A percentile compares a stretch with the other conserved stretches of the same genome.
Conservation (phyloP, 1,140 invertebrate species). For the Palaemon carinicauda region DNA sequence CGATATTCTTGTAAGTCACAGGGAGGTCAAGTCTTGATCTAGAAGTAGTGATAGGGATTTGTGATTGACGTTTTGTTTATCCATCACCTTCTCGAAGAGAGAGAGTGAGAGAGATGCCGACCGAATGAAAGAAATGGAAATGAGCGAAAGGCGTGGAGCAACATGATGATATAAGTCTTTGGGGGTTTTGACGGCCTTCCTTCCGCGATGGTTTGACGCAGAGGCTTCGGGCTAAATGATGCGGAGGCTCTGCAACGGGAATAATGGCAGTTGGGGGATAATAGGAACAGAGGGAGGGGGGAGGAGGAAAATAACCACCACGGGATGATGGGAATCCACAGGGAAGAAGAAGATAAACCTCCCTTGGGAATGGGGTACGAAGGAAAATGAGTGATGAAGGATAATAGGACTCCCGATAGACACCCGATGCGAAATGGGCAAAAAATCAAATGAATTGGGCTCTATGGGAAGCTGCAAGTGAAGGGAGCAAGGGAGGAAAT, state of each 20-base stretch:
- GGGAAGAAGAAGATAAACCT: neutral
- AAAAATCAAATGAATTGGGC: neutral
- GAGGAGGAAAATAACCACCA: neutral
- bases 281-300: neutral
- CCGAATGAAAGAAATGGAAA: too few relatives aligned
- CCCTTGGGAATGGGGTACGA: neutral
- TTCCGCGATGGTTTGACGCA: constrained; percentile 25
- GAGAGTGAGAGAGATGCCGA: neutral
- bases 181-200: constrained; percentile 25
- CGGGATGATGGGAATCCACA: neutral
- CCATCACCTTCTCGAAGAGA: neutral
- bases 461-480: too few relatives aligned
- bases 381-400: neutral
- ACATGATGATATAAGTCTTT: neutral
- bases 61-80: too few relatives aligned
- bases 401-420: neutral
- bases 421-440: neutral
- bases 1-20: too few relatives aligned
- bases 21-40: too few relatives aligned
- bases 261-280: neutral
- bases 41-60: too few relatives aligned
- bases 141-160: neutral
- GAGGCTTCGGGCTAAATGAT: constrained; percentile 44
- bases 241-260: constrained; percentile 27
- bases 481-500: too few relatives aligned